phyloP scores from a whole-genome alignment of 2,797 vertebrate genomes.

The Chiroxiphia lanceolata region DNA sequence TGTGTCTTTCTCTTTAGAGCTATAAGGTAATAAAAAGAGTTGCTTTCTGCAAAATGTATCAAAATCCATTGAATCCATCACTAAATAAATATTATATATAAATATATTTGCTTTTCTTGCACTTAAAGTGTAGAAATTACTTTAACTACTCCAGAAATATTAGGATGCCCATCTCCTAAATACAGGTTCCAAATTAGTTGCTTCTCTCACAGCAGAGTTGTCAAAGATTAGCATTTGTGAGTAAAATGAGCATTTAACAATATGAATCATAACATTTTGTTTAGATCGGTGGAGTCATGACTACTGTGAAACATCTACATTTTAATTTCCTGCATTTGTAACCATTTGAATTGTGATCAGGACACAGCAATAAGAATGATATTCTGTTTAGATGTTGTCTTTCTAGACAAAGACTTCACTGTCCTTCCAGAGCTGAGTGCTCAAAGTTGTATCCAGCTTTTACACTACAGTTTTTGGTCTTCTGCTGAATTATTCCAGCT shows the following conservation, averaged over 20 bases:
- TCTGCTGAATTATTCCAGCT: background rate
- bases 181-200: background rate
- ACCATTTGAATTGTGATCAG: background rate
- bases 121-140: background rate
- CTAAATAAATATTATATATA: background rate
- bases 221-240: background rate
- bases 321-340: background rate
- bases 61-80: background rate
- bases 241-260: background rate
- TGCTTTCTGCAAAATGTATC: background rate
- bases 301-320: background rate
- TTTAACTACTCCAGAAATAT: background rate
- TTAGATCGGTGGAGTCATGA: background rate
- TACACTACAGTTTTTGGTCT: background rate
- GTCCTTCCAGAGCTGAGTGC: background rate
- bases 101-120: background rate
- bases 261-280: background rate
- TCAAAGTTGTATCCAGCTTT: background rate
- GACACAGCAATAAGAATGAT: background rate
- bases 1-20: slow-evolving; percentile 12
- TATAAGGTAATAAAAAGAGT: background rate
- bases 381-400: background rate
- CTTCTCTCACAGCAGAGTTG: background rate
- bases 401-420: background rate
- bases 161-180: background rate